Base-by-base conservation (phyloP, 2,888 invertebrate genomes). In the Dynastes maya region DNA sequence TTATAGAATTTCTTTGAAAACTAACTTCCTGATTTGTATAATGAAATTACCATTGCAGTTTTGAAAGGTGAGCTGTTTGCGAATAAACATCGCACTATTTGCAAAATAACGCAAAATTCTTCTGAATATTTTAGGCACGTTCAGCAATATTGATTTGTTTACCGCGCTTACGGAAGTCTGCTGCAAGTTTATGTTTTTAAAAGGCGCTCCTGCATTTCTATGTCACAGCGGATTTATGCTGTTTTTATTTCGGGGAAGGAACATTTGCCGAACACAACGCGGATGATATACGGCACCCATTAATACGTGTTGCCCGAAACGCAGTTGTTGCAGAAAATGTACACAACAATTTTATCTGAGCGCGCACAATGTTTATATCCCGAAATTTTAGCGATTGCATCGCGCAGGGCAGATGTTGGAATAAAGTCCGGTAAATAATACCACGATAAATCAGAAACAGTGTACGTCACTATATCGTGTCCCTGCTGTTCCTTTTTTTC, bases 361-460 rank as follows among this genome's bases (percentile, higher is more conserved):
- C 58, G 63, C 49, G 70, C 27, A 64, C 55, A 72, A 71, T 61
- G 77, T 67, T 77, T 74, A 72, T 70, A 77, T 61, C 67, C 53
- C 63, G 72, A 79, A 79, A 77, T 77, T 79, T 79, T 64, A 49
- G 72, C 58, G 77, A 79, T 77, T 72, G 77, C 72, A 72, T 77
- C 37, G 37, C 40, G 72, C 55, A 22, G 27, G 32, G 55, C 53
- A 77, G 65, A 65, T 77, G 77, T 49, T 61, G 74, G 72, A 77
- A 77, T 77, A 71, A 72, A 77, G 71, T 67, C 77, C 72, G 74
- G 79, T 83, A 83, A 83, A 84, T 84, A 84, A 84, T 83, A 81
- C 80, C 80, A 78, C 80, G 61, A 83, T 84, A 84, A 84, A 84
- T 84, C 83, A 81, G 80, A 16, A 68, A 77, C 77, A 81, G 80